These are phyloP conservation scores for Microcebus griseorufus DNA, from an alignment of 2,113 vertebrate genomes.

Conservation along the genomic window DNA sequence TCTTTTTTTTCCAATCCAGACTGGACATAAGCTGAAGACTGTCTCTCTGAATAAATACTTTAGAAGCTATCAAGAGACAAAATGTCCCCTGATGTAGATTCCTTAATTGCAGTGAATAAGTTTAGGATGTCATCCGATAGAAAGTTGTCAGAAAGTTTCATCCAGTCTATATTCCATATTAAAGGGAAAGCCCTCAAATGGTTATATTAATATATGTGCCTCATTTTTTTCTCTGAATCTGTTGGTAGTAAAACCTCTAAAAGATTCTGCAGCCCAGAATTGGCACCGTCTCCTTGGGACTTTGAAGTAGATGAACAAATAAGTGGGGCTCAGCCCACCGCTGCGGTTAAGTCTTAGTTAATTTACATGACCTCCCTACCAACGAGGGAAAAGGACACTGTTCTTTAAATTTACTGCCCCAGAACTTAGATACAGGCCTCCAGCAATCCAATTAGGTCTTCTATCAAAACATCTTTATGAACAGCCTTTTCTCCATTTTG, in stretches of 20 bases:
- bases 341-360: background rate
- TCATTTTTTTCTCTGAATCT: background rate
- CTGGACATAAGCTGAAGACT: background rate
- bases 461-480: background rate
- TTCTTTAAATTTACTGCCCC: background rate
- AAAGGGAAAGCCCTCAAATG: background rate
- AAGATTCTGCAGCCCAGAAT: background rate
- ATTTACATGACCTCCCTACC: background rate
- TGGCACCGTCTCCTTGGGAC: background rate
- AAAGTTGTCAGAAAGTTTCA: background rate
- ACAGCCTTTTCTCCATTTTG: background rate
- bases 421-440: background rate
- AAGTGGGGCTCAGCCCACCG: background rate
- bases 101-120: background rate
- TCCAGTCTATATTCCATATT: background rate
- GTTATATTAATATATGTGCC: background rate
- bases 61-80: background rate
- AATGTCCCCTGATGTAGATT: background rate
- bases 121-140: background rate
- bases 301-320: background rate
- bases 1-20: background rate
- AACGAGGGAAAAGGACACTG: fast-evolving
- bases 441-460: background rate
- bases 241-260: background rate
- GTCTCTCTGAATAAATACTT: background rate